Base-by-base conservation (phyloP, 2,888 invertebrate genomes). In the Drosophila peninsularis region DNA sequence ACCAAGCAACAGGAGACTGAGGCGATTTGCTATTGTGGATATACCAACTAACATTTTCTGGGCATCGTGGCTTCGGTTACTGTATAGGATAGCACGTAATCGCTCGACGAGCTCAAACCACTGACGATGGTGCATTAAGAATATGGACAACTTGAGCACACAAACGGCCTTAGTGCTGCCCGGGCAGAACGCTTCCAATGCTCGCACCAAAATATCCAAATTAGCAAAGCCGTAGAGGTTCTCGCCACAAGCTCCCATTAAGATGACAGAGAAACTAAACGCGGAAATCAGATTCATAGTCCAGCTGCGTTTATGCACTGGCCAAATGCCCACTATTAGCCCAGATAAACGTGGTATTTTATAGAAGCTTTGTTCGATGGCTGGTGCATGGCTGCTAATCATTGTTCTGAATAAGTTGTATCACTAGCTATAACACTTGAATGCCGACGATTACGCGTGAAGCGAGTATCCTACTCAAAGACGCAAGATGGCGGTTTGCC, bases 101-200 rank as follows among this genome's bases (percentile, higher is more conserved):
- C 85, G 82, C 50, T 82, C 68, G 17, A 85, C 62, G 21, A 90
- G 67, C 3, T 49, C 61, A 14, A 71, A 73, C 81, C 90, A 90
- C 24, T 84, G 79, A 3, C 80, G 75, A 56, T 84, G 84, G 47
- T 82, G 66, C 10, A 76, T 42, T 54, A 91, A 85, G 70, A 92
- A 90, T 30, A 86, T 76, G 53, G 66, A 64, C 73, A 92, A 79
- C 65, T 92, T 92, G n/a, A 91, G 67, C 3, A 92, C 71, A 13
- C 70, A 90, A 6, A 92, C 85, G 9, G 80, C 80, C 68, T 91
- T 90, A 14, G 91, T 91, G 45, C 80, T 80, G 44, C 89, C 89
- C 11, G 92, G 92, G 72, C 91, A 91, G 71, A 92, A 90, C 36
- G 91, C 92, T 74, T 91, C 92, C 62, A 92, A 75, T 0, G 92